phyloP scores from a whole-genome alignment of 2,888 invertebrate species.

The Thumatha senex region DNA sequence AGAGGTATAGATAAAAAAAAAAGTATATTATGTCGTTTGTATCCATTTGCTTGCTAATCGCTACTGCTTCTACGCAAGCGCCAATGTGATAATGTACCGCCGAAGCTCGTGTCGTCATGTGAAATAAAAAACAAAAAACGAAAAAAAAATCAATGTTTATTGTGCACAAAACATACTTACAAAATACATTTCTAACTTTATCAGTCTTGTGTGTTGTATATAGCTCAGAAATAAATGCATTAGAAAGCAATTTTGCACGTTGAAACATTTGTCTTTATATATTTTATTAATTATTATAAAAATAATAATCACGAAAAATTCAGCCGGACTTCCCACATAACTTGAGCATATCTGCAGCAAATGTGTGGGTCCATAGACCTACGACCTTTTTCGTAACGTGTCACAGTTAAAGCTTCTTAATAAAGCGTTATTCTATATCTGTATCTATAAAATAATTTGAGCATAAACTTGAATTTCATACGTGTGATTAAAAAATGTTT shows the following conservation, averaged over 20 bases:
- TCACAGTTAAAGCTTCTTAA: slow-evolving; percentile 12
- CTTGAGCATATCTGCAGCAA: slow-evolving; percentile 50
- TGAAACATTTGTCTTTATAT: slow-evolving; percentile 36
- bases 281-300: slow-evolving; percentile 38
- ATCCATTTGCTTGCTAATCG: slow-evolving; percentile 70
- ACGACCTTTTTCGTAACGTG: neutral
- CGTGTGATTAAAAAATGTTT: slow-evolving; percentile 12
- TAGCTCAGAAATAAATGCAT: slow-evolving; percentile 78
- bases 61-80: slow-evolving; percentile 33
- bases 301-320: slow-evolving; percentile 38
- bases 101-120: slow-evolving; percentile 31
- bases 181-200: slow-evolving; percentile 74
- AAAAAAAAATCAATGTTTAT: slow-evolving; percentile 73
- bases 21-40: slow-evolving; percentile 23
- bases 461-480: slow-evolving; percentile 21
- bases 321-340: slow-evolving; percentile 57
- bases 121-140: slow-evolving; percentile 72
- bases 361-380: neutral
- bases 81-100: slow-evolving; percentile 18
- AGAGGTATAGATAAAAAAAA: neutral
- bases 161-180: slow-evolving; percentile 80
- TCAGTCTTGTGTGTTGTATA: slow-evolving; percentile 83
- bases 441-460: slow-evolving; percentile 16
- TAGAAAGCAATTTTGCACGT: slow-evolving; percentile 65
- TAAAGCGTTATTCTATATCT: slow-evolving; percentile 5